Evolutionary conservation across 2,888 invertebrate genomes (phyloP), one percentile per base, ranked within the genome.

Genomic region (Timema cristinae): DNA sequence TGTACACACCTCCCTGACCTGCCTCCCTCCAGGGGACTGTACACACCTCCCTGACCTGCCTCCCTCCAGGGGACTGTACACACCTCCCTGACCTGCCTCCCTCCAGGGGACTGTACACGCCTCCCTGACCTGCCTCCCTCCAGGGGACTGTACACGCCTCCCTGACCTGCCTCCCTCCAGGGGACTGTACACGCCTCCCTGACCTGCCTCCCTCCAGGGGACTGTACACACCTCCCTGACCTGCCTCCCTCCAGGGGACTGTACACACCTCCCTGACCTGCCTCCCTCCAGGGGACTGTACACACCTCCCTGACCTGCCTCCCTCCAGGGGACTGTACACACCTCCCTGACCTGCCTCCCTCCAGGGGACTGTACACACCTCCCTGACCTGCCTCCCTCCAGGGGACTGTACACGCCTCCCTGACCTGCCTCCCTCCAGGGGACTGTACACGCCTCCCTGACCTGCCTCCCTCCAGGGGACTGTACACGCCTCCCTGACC

Each of bases 131-230:
- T 32, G 32, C 4, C 32, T 32, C 2, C 32, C 32, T 32, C 32
- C 32, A 32, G 4, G 32, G 32, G n/a, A n/a, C n/a, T n/a, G 32
- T 32, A 32, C 80, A 77, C 78, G 87, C 86, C 85, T 84, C 85
- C 99, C 99, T 32, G 32, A 32, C 32, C 32, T 32, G 32, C 4
- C 32, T 32, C 2, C 32, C 32, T 32, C 32, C 32, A 32, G 4
- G 32, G 32, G n/a, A n/a, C n/a, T n/a, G 32, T 32, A 32, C 80
- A 77, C 78, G 87, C 86, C 85, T 84, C 85, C 99, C 99, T 32
- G 32, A 32, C 32, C 32, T 32, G 32, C 4, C 32, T 32, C 2
- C 32, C 32, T 32, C 32, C 32, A 32, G 4, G 32, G 32, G n/a
- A n/a, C n/a, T n/a, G 32, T 32, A 32, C 80, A 77, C 78, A 87